Evolutionary conservation across 2,113 vertebrate species (phyloP), one percentile per base, ranked within the genome.

Genomic region (Zosterops pallidus): DNA sequence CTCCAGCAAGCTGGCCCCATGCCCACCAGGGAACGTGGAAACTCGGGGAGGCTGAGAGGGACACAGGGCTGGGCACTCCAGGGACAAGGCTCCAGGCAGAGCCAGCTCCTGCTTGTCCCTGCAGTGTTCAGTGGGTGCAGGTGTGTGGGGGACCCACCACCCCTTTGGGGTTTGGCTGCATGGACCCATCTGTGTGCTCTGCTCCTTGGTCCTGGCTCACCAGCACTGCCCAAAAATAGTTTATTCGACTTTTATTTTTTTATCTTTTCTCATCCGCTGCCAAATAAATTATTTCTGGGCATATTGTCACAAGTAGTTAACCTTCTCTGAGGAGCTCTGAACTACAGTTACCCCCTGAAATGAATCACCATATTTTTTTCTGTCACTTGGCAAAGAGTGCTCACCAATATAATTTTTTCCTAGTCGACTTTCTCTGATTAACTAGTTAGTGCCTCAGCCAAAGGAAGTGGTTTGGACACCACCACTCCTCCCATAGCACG

Each of bases 281-380:
- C 81, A 89, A 84, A 94, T 85, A 62, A 91, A 89, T 95, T 59
- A 89, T 92, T 95, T 90, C 92, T 95, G 88, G 90, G 86, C 79
- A 49, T 57, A 74, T 41, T 78, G 86, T 95, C 60, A 94, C 16
- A 11, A 90, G 85, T 20, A 86, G 81, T 82, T 91, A 95, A 94
- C 85, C 85, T 92, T 90, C 89, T 76, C 68, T 49, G 83, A 93
- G 52, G 50, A 79, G 24, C n/a, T 76, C 8, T 95, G 90, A 95
- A 89, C 95, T 95, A 11, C 79, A 95, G 70, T 83, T 92, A 92
- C 84, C 82, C 72, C 55, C 70, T 19, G 72, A 79, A 94, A 91
- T 91, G 75, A 95, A 84, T 92, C 70, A 90, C 41, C 17, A 31
- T 33, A 39, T 53, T 53, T 76, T 90, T 83, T 56, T 39, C 81